A percentile compares a stretch with the other conserved stretches of the same genome.
Conservation (phyloP, 1,140 invertebrate genomes). For the Nilaparvata lugens region DNA sequence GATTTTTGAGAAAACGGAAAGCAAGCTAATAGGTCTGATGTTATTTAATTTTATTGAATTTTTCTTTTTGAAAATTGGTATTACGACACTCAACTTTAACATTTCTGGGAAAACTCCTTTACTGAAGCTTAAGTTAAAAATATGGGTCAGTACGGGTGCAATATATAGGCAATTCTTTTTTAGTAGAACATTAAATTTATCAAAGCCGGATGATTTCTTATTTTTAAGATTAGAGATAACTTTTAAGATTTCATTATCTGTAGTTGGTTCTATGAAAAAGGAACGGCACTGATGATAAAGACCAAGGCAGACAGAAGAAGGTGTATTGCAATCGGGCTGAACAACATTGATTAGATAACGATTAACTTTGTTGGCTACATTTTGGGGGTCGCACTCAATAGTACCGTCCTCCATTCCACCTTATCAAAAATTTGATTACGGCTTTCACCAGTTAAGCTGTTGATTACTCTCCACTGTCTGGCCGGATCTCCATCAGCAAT, state of each 20-base stretch:
- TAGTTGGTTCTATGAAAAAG: slow-evolving; percentile 9
- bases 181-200: neutral
- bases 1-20: slow-evolving; percentile 13
- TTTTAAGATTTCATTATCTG: neutral
- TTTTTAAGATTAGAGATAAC: neutral
- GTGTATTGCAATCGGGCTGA: neutral
- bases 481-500: slow-evolving; percentile 1
- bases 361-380: neutral
- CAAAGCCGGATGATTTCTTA: slow-evolving; percentile 3
- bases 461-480: slow-evolving; percentile 7
- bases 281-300: neutral
- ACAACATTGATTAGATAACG: neutral
- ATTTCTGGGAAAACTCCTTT: slow-evolving; percentile 1
- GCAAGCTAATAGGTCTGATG: slow-evolving; percentile 7
- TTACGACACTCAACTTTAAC: neutral
- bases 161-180: neutral
- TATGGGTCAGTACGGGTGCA: neutral
- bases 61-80: slow-evolving; percentile 2
- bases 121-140: neutral
- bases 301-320: neutral
- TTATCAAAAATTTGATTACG: neutral
- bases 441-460: neutral
- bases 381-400: neutral
- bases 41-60: neutral
- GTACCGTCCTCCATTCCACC: slow-evolving; percentile 5